A percentile compares a stretch with the other conserved stretches of the same genome.
These are phyloP conservation scores for Alouatta caraya DNA, from an alignment of 2,797 vertebrate genomes.

Conservation along the genomic window DNA sequence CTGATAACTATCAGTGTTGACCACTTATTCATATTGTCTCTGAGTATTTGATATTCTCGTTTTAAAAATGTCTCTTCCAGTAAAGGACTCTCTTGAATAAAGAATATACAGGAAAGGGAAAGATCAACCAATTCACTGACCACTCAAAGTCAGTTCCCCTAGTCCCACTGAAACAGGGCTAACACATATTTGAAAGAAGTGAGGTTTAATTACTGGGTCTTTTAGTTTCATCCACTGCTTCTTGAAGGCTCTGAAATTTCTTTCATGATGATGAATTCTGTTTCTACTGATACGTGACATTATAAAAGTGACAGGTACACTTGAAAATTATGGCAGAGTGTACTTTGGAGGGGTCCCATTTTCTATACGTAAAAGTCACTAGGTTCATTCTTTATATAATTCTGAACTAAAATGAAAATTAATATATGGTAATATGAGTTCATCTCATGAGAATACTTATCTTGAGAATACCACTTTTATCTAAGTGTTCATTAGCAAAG, in stretches of 20 bases:
- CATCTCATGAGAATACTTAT: constrained; percentile 59
- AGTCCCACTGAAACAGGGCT: not conserved
- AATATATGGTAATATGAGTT: constrained; percentile 68
- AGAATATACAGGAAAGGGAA: not conserved
- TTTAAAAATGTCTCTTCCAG: not conserved
- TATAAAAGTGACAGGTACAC: constrained; percentile 24
- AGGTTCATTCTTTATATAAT: constrained; percentile 50
- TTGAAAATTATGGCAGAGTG: constrained; percentile 40
- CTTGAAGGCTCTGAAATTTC: not conserved
- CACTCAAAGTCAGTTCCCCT: not conserved
- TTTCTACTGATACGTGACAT: constrained; percentile 1
- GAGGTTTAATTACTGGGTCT: not conserved
- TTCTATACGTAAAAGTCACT: constrained; percentile 56
- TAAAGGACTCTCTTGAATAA: not conserved
- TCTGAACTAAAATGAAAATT: constrained; percentile 69
- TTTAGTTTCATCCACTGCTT: not conserved
- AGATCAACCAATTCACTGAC: not conserved
- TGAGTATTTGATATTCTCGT: not conserved
- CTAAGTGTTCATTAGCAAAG: constrained; percentile 71
- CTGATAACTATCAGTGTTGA: not conserved
- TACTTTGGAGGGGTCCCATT: constrained; percentile 46
- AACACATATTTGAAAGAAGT: not conserved
- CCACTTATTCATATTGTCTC: not conserved
- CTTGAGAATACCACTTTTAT: constrained; percentile 68
- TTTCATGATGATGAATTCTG: constrained; percentile 19